A percentile compares a stretch with the other conserved stretches of the same genome.
phyloP scores from a whole-genome alignment of 2,113 vertebrate genomes.

The Oryzias javanicus region DNA sequence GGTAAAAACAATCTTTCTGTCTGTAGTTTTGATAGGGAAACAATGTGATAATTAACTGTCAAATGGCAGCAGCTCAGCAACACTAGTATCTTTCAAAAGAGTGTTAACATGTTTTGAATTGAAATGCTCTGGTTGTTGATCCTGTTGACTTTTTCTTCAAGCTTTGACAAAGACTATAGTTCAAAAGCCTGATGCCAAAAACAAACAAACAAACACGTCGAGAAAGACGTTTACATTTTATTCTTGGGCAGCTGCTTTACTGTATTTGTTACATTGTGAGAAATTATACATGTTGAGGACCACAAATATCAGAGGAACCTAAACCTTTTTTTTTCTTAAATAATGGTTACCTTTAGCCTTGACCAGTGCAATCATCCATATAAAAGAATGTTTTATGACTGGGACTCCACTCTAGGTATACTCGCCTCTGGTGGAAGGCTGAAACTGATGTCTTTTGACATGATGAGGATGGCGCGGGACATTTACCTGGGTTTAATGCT shows the following conservation, averaged over 20 bases:
- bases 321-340: conserved; percentile 40
- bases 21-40: background rate
- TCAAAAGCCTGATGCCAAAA: conserved; percentile 22
- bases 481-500: conserved; percentile 49
- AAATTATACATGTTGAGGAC: conserved; percentile 7
- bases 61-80: conserved; percentile 37
- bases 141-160: conserved; percentile 70
- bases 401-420: conserved; percentile 30
- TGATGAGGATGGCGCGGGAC: conserved; percentile 43
- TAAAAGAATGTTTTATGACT: conserved; percentile 60
- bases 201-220: background rate
- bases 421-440: conserved; percentile 53
- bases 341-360: conserved; percentile 58
- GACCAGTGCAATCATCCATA: conserved; percentile 63
- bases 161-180: conserved; percentile 90
- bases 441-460: conserved; percentile 64
- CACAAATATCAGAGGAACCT: conserved; percentile 31
- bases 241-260: background rate
- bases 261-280: conserved; percentile 10
- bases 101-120: conserved; percentile 60
- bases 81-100: conserved; percentile 58
- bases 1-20: background rate
- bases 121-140: conserved; percentile 65
- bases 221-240: conserved; percentile 1
- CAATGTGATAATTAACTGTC: conserved; percentile 8